A percentile compares a stretch with the other conserved stretches of the same genome.
phyloP scores from a whole-genome alignment of 2,888 invertebrate genomes.

The Xestia c-nigrum region DNA sequence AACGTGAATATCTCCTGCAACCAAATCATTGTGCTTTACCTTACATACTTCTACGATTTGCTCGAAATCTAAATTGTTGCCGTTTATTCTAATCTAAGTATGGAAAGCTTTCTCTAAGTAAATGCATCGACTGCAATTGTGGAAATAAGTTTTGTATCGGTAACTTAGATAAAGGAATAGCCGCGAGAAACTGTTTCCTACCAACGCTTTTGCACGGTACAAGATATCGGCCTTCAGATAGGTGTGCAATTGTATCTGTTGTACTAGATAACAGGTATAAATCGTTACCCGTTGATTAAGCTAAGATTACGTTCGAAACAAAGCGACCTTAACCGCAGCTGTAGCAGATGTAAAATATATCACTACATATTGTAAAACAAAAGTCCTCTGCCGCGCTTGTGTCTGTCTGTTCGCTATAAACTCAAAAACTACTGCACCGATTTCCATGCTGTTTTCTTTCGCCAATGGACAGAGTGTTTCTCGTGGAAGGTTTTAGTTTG shows the following conservation, averaged over 20 bases:
- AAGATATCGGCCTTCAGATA: constrained; percentile 33
- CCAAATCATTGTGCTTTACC: constrained; percentile 1
- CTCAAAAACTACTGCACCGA: no score
- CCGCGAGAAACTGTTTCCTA: constrained; percentile 18
- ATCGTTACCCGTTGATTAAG: constrained; percentile 41
- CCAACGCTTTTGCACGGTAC: constrained; percentile 8
- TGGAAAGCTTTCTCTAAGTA: constrained; percentile 20
- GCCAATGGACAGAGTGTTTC: no score
- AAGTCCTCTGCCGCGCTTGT: no score
- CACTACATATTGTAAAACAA: no score
- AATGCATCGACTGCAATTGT: constrained; percentile 6
- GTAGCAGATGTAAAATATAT: constrained; percentile 11
- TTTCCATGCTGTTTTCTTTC: no score
- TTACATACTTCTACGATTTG: neutral
- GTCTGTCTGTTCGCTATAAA: no score
- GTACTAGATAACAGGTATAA: constrained; percentile 26
- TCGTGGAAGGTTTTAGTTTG: no score
- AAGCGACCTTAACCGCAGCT: constrained; percentile 22
- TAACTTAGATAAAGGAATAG: constrained; percentile 27
- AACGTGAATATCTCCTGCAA: neutral
- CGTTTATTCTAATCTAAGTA: constrained; percentile 7
- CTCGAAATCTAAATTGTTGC: constrained; percentile 19
- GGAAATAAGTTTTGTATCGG: constrained; percentile 13
- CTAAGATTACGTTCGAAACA: constrained; percentile 27
- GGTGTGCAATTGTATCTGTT: constrained; percentile 39